Evolutionary conservation across 2,797 vertebrate species (phyloP).

Genomic region (Microtus agrestis): DNA sequence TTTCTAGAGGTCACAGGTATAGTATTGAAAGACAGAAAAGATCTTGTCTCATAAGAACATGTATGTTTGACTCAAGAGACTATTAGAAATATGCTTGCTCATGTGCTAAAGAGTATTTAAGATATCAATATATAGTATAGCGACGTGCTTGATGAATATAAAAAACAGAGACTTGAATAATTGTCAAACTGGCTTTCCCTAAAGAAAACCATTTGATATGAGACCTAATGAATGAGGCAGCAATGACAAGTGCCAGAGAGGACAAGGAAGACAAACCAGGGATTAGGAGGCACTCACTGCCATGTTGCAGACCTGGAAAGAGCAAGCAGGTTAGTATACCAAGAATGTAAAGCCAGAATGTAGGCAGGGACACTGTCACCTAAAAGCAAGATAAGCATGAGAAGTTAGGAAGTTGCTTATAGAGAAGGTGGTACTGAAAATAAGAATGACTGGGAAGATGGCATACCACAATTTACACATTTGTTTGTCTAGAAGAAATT

Average conservation of each 20-base stretch:
- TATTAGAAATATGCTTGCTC: neutral
- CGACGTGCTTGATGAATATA: neutral
- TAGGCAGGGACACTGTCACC: neutral
- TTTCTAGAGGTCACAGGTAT: neutral
- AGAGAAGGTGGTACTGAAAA: neutral
- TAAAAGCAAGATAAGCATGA: neutral
- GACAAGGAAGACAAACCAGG: neutral
- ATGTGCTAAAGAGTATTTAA: neutral
- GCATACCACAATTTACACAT: neutral
- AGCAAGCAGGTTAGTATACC: neutral
- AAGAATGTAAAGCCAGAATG: neutral
- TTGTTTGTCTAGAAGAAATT: neutral
- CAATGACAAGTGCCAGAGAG: no score
- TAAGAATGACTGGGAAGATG: neutral
- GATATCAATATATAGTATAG: neutral
- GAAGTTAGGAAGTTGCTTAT: neutral
- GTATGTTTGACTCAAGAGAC: neutral
- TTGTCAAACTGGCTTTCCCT: neutral
- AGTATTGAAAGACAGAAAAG: neutral
- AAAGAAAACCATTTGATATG: neutral
- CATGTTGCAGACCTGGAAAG: neutral
- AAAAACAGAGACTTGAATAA: neutral
- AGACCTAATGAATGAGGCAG: neutral
- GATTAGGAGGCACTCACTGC: neutral
- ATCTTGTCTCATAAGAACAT: neutral